Conservation (phyloP, 2,888 invertebrate genomes). For the Catocala fraxini region DNA sequence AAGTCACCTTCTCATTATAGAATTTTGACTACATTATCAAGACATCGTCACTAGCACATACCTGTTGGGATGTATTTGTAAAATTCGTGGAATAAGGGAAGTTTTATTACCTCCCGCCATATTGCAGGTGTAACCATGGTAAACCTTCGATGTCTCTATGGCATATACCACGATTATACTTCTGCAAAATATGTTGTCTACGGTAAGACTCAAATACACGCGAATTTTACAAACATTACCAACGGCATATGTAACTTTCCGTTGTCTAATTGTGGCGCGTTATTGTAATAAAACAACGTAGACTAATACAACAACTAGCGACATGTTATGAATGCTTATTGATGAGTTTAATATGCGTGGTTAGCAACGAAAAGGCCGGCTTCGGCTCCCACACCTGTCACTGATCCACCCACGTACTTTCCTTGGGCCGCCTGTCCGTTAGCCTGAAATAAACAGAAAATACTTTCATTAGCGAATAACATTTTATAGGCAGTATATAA, state of each 20-base stretch:
- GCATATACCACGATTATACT: no score
- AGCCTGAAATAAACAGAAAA: constrained; percentile 88
- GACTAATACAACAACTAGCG: constrained; percentile 39
- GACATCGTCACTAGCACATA: background rate
- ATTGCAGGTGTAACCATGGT: no score
- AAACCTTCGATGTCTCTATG: no score
- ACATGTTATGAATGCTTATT: constrained; percentile 34
- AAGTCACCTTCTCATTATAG: background rate
- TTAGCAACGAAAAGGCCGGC: constrained; percentile 97
- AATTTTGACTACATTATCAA: background rate
- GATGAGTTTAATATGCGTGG: constrained; percentile 94
- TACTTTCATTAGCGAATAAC: constrained; percentile 5
- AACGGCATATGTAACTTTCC: constrained; percentile 16
- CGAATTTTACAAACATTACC: background rate
- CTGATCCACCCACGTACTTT: constrained; percentile 96
- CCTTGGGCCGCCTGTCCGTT: constrained; percentile 97
- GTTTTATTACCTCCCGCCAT: background rate
- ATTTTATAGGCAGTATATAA: background rate
- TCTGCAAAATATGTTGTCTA: no score
- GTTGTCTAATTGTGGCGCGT: constrained; percentile 21
- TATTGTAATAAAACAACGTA: constrained; percentile 4
- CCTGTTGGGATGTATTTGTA: background rate
- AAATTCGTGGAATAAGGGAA: background rate
- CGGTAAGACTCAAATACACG: no score
- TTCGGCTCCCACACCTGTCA: constrained; percentile 94